Evolutionary conservation across 2,797 vertebrate species (phyloP).

Genomic region (Sebastolobus alascanus): DNA sequence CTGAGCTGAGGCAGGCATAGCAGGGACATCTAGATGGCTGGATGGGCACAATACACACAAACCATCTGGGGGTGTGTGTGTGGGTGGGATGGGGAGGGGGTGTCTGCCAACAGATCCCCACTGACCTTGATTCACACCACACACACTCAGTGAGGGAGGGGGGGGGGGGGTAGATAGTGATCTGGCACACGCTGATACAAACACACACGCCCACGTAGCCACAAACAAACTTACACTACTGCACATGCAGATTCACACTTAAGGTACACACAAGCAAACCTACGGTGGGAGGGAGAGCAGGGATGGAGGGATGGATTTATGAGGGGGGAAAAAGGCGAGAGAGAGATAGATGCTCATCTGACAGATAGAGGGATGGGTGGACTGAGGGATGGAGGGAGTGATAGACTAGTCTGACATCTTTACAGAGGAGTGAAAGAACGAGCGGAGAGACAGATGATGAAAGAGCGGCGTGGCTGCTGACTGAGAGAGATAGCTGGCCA

Average conservation of each 20-base stretch:
- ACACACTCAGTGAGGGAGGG: constrained; percentile 42
- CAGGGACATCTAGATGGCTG: constrained; percentile 61
- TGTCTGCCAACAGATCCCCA: constrained; percentile 76
- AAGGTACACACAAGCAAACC: constrained; percentile 9
- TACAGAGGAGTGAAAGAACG: constrained; percentile 69
- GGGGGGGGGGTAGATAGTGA: constrained; percentile 46
- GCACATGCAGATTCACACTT: constrained; percentile 20
- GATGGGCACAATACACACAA: constrained; percentile 62
- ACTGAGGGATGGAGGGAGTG: constrained; percentile 59
- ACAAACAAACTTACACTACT: constrained; percentile 32
- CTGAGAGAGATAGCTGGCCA: constrained; percentile 71
- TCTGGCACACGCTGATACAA: constrained; percentile 57
- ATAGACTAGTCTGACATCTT: constrained; percentile 72
- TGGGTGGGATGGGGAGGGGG: constrained; percentile 3
- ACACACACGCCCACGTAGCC: constrained; percentile 20
- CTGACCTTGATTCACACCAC: constrained; percentile 83
- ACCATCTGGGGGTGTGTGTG: constrained; percentile 32
- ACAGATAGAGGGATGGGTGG: constrained; percentile 64
- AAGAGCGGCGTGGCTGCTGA: constrained; percentile 68
- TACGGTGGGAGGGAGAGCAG: background rate
- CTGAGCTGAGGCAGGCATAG: constrained; percentile 62
- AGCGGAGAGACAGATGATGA: constrained; percentile 73
- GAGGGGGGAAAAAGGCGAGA: constrained; percentile 9
- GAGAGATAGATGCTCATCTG: constrained; percentile 63
- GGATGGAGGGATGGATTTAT: constrained; percentile 39